phyloP scores from a whole-genome alignment of 2,113 vertebrate species.

The Myotis brandtii region DNA sequence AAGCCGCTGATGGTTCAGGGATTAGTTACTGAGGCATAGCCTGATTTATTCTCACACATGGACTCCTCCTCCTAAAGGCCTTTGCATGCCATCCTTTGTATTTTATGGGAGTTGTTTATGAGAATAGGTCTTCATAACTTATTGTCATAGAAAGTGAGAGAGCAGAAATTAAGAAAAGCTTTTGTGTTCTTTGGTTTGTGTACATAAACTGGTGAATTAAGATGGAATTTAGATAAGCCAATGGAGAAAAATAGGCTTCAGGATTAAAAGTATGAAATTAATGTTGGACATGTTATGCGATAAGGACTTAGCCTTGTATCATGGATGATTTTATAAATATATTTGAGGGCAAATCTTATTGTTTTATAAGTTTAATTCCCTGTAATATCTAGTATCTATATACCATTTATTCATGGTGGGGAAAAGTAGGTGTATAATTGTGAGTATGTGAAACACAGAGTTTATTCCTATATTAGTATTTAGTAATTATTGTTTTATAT shows the following conservation, averaged over 20 bases:
- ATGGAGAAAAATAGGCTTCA: background rate
- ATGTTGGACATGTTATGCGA: background rate
- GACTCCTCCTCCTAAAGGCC: background rate
- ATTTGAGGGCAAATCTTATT: background rate
- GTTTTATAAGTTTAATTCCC: background rate
- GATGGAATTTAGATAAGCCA: background rate
- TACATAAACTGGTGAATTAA: background rate
- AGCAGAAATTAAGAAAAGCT: background rate
- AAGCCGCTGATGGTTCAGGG: background rate
- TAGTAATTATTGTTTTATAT: background rate
- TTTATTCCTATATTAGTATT: background rate
- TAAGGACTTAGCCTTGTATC: background rate
- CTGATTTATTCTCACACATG: background rate
- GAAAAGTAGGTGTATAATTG: background rate
- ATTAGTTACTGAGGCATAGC: background rate
- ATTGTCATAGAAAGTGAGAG: background rate
- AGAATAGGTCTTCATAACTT: background rate
- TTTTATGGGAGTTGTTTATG: background rate
- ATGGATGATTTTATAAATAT: background rate
- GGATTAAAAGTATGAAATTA: background rate
- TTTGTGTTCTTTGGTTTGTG: background rate
- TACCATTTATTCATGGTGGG: background rate
- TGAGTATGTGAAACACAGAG: background rate
- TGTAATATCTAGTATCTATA: background rate
- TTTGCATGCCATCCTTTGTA: background rate